Base-by-base conservation (phyloP, 2,888 invertebrate genomes). In the Frankliniella intonsa region DNA sequence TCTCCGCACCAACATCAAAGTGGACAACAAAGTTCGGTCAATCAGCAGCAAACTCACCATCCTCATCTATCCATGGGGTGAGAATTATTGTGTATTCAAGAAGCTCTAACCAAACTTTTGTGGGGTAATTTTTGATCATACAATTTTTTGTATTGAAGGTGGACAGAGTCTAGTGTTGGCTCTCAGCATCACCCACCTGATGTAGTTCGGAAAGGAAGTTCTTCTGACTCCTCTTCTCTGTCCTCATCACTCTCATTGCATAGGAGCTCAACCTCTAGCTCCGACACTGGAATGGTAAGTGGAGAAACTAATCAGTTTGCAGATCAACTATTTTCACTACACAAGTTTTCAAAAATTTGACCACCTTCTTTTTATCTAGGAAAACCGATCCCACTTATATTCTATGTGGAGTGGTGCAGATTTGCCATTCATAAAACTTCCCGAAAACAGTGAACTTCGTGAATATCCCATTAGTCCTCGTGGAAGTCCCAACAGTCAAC, bases 191-290 rank as follows among this genome's bases (percentile, higher is more conserved):
- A 76, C 25, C 69, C 69, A 8, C 69, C 84, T 83, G 84, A 84
- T 82, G 89, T 90, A 19, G 91, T 91, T 49, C 88, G 91, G 49
- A 91, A 91, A 86, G 91, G 90, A 86, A 91, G 91, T 84, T 91
- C 91, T 79, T 91, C 91, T 9, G 91, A 91, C 83, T 91, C 91
- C 62, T 91, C 89, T 5, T 90, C 90, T 10, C 89, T 91, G 85
- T 87, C 91, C 55, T 91, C 91, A 9, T 90, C 90, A 55, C 91
- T 91, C 62, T 91, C 91, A 8, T 90, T 90, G 62, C 91, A 91
- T 84, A 91, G 91, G 84, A 88, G 91, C 83, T 91, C 91, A 3
- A 89, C 89, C 10, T 88, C 89, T 5, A 88, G 89, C 83, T 89
- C 89, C 3, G 89, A 84, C 12, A 76, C 69, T 76, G 69, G 69